Conservation (phyloP, 2,888 invertebrate species). For the Oscheius sp. region DNA sequence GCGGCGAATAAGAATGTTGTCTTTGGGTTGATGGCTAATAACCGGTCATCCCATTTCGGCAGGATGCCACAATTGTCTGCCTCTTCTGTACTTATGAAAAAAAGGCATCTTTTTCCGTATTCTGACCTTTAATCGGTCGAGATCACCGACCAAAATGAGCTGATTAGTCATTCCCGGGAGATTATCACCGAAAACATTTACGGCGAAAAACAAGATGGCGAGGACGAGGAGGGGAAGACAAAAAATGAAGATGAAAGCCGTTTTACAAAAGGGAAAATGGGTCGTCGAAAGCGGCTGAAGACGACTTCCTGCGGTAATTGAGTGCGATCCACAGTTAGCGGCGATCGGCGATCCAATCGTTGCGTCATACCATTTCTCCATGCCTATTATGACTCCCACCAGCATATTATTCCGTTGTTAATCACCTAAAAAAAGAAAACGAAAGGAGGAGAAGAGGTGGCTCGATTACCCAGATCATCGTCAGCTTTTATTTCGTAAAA, state of each 20-base stretch:
- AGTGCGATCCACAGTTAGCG: conserved; percentile 32
- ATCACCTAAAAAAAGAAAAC: no score
- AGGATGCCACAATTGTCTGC: background rate
- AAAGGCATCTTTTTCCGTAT: background rate
- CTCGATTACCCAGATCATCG: background rate
- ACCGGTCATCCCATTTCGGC: conserved; percentile 9
- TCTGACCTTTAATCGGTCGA: background rate
- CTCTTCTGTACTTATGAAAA: no score
- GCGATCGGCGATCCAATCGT: conserved; percentile 16
- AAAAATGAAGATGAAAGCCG: conserved; percentile 6
- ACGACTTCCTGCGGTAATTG: conserved; percentile 30
- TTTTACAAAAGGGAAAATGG: conserved; percentile 19
- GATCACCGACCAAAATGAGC: background rate
- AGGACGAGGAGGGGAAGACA: background rate
- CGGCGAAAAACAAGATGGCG: background rate
- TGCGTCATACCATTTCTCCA: conserved; percentile 7
- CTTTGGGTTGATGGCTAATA: conserved; percentile 7
- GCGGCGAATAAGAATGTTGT: conserved; percentile 16
- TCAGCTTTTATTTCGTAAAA: background rate
- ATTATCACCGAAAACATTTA: background rate
- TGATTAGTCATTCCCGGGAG: background rate
- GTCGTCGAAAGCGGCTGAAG: conserved; percentile 30
- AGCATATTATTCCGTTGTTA: no score
- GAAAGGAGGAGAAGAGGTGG: no score
- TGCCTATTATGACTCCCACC: conserved; percentile 3